Percentiles rank a stretch among this genome's conserved stretches.
Conservation (phyloP, 2,113 vertebrate genomes). For the Trichechus manatus region DNA sequence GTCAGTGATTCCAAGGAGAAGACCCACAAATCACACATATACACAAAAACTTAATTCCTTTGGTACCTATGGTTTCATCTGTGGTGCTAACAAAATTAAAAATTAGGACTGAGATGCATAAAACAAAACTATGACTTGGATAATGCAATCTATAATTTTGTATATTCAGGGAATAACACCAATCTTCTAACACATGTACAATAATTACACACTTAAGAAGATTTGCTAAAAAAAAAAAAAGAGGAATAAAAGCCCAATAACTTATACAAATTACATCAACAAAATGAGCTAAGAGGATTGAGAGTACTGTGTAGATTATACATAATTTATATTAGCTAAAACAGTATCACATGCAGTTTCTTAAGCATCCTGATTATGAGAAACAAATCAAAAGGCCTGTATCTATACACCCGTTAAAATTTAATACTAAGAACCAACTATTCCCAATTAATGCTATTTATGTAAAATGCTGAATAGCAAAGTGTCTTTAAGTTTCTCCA, state of each 20-base stretch:
- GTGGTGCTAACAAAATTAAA: conserved; percentile 39
- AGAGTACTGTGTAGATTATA: conserved; percentile 42
- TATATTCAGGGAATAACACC: conserved; percentile 54
- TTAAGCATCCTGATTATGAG: conserved; percentile 49
- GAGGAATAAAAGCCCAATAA: conserved; percentile 67
- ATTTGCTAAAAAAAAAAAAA: conserved; percentile 41
- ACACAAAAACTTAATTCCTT: neutral
- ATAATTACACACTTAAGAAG: conserved; percentile 52
- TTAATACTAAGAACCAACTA: conserved; percentile 54
- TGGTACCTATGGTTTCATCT: neutral
- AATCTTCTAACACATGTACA: conserved; percentile 17
- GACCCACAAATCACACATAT: neutral
- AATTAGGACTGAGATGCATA: conserved; percentile 39
- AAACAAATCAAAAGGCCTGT: conserved; percentile 49
- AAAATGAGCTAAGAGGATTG: conserved; percentile 56
- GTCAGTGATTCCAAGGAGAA: neutral
- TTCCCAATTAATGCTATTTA: conserved; percentile 25
- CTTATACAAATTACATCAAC: conserved; percentile 53
- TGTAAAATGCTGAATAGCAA: conserved; percentile 54
- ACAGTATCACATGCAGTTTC: neutral
- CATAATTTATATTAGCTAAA: conserved; percentile 57
- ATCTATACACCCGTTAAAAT: conserved; percentile 48
- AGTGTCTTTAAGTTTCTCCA: conserved; percentile 1
- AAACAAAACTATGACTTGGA: conserved; percentile 11
- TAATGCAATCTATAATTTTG: conserved; percentile 7